Evolutionary conservation across 1,140 invertebrate genomes (phyloP).

Genomic region (Rhyacophila brunnea): DNA sequence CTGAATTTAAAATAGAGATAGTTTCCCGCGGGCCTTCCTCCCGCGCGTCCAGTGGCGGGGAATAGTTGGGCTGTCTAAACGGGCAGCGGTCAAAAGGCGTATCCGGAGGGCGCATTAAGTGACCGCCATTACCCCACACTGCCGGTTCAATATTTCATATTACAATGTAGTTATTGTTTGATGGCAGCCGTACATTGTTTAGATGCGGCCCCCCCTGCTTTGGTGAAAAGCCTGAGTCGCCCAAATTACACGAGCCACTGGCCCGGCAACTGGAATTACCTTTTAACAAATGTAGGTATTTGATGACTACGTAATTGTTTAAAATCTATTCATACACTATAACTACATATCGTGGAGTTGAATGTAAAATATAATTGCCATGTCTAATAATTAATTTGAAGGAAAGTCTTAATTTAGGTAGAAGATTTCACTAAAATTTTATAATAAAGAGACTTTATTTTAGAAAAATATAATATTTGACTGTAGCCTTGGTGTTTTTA

Average conservation of each 20-base stretch:
- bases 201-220: slow-evolving; percentile 15
- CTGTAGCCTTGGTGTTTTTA: too few species aligned
- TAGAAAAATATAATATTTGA: too few species aligned
- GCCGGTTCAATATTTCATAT: slow-evolving; percentile 34
- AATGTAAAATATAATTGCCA: too few species aligned
- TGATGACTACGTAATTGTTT: slow-evolving; percentile 25
- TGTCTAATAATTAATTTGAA: too few species aligned
- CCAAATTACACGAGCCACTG: slow-evolving; percentile 32
- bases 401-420: too few species aligned
- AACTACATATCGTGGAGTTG: too few species aligned
- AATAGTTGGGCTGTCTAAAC: neutral
- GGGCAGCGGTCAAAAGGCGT: slow-evolving; percentile 25
- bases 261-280: slow-evolving; percentile 21
- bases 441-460: too few species aligned
- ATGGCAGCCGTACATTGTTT: slow-evolving; percentile 29
- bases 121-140: slow-evolving; percentile 32
- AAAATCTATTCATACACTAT: neutral
- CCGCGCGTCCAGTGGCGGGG: neutral
- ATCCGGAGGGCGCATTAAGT: slow-evolving; percentile 32
- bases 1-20: slow-evolving; percentile 1
- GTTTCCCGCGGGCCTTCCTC: slow-evolving; percentile 1
- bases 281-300: slow-evolving; percentile 15
- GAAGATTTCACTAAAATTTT: too few species aligned
- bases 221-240: slow-evolving; percentile 6
- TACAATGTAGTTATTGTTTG: slow-evolving; percentile 37